Evolutionary conservation across 92 coral and sea anemone species (phyloP).

Genomic region (Zoanthus solanderi): DNA sequence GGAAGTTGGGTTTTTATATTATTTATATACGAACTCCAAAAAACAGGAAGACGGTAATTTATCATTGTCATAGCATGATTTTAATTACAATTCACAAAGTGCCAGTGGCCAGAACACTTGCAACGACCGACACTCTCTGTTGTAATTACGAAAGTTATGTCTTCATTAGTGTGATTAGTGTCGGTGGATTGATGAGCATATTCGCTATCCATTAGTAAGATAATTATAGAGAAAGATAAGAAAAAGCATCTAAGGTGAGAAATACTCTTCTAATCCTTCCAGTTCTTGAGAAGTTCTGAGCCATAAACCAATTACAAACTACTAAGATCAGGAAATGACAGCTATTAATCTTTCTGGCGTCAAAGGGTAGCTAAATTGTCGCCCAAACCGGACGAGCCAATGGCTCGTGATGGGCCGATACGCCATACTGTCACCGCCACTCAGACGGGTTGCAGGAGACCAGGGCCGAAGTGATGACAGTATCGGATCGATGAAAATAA

Average conservation of each 20-base stretch:
- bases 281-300: conserved; percentile 20
- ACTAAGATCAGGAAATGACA: conserved; percentile 64
- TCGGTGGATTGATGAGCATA: not conserved
- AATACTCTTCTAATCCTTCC: conserved; percentile 49
- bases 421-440: conserved; percentile 23
- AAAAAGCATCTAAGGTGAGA: conserved; percentile 35
- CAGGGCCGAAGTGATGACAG: not conserved
- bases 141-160: not conserved
- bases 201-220: conserved; percentile 14
- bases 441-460: conserved; percentile 24
- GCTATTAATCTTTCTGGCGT: conserved; percentile 46
- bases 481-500: conserved; percentile 18
- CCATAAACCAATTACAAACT: conserved; percentile 42
- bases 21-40: not conserved
- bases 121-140: not conserved
- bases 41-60: conserved; percentile 37
- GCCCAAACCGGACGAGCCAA: conserved; percentile 44
- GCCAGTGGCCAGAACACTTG: not conserved
- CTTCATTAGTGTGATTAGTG: not conserved
- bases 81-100: not conserved
- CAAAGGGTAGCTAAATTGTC: conserved; percentile 37
- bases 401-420: conserved; percentile 35
- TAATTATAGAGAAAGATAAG: conserved; percentile 29
- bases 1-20: conserved; percentile 15
- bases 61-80: conserved; percentile 27